These are phyloP conservation scores for Xanthorhoe spadicearia DNA, from an alignment of 2,888 invertebrate species.

Conservation along the genomic window DNA sequence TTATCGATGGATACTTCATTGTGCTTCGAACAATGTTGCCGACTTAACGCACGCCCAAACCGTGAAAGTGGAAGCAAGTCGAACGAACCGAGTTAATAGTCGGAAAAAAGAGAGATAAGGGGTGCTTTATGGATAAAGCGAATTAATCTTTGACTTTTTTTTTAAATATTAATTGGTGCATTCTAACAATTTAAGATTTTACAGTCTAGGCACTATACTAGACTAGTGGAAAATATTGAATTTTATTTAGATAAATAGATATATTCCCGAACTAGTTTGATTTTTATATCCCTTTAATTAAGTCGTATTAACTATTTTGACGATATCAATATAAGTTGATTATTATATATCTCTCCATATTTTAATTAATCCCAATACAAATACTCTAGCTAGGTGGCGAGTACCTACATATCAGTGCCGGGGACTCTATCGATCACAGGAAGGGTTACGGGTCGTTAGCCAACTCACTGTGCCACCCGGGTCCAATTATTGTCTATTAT, in stretches of 20 bases:
- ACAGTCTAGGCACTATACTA: too few species aligned
- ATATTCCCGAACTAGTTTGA: too few species aligned
- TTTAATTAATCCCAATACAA: too few species aligned
- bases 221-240: too few species aligned
- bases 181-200: too few species aligned
- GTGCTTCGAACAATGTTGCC: background rate
- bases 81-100: background rate
- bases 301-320: too few species aligned
- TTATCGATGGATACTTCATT: background rate
- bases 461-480: slow-evolving; percentile 4
- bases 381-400: background rate
- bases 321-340: too few species aligned
- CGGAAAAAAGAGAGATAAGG: background rate
- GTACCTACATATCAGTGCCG: background rate
- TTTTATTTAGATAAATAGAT: too few species aligned
- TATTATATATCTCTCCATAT: too few species aligned
- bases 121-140: background rate
- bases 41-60: background rate
- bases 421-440: slow-evolving; percentile 7
- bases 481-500: slow-evolving; percentile 12
- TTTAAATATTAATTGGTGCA: background rate
- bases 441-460: slow-evolving; percentile 7
- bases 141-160: background rate
- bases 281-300: too few species aligned
- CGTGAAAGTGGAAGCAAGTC: background rate